Base-by-base conservation (phyloP, 2,888 invertebrate species). In the Mythimna ferrago region DNA sequence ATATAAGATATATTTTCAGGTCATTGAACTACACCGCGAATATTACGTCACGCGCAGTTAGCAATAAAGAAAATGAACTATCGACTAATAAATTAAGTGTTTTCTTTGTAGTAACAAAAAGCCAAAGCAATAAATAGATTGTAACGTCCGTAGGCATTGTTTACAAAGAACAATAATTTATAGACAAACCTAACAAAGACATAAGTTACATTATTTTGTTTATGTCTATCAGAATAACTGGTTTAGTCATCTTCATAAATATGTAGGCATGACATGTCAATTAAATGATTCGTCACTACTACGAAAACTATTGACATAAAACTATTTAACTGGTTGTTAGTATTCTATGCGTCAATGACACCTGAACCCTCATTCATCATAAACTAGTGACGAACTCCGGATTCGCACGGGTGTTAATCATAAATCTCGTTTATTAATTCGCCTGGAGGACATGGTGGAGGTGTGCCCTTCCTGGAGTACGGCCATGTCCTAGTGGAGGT, bases 51-150 rank as follows among this genome's bases (percentile, higher is more conserved):
- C 38, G 14, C 48, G 56, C 48, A 51, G 54, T 56, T 35, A 44
- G 67, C 54, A 79, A 65, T 71, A 82, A 78, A 66, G 61, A 71
- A 74, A 79, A 73, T 68, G 64, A 83, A 70, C n/a, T 70, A 73
- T 63, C 16, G 51, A 11, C 26, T 65, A 65, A 62, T 73, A 79
- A 72, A 69, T 57, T 72, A 63, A 58, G 58, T 70, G 14, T 66
- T 80, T 83, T 69, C 41, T 60, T 19, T 16, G 65, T 71, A 56
- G 61, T 69, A 69, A 66, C 57, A 62, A 56, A 67, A 44, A n/a
- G 21, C 70, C 53, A 73, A 65, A 73, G 70, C 57, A 66, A 69
- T 63, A 83, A 71, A 76, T 73, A 73, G 9, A 38, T 69, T 69
- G 53, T 80, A 48, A 74, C 41, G 41, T 73, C 41, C 10, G 6